phyloP scores from a whole-genome alignment of 2,797 vertebrate species.

The Helostoma temminkii region DNA sequence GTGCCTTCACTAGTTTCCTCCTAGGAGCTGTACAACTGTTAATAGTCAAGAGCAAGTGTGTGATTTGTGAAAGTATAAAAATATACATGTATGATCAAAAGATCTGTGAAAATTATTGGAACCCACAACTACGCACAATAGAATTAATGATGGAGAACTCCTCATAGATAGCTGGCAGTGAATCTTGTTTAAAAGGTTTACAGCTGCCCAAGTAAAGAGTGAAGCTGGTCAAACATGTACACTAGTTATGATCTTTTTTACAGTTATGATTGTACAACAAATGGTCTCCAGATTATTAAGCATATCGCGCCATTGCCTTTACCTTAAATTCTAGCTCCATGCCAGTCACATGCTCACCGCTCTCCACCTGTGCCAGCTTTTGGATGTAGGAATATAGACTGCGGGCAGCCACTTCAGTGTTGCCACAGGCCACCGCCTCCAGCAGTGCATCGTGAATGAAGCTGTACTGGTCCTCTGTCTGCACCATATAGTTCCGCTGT shows the following conservation, averaged over 20 bases:
- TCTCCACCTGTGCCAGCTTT: slow-evolving; percentile 95
- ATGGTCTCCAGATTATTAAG: neutral
- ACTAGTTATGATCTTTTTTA: neutral
- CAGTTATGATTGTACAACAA: neutral
- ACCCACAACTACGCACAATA: slow-evolving; percentile 27
- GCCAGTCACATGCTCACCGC: slow-evolving; percentile 94
- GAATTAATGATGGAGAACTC: slow-evolving; percentile 23
- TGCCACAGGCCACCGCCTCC: slow-evolving; percentile 96
- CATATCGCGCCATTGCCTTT: slow-evolving; percentile 1
- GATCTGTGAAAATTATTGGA: slow-evolving; percentile 17
- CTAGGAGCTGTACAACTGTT: neutral
- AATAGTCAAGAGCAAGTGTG: slow-evolving; percentile 6
- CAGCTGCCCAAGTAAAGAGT: slow-evolving; percentile 10
- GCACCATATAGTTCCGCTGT: slow-evolving; percentile 98
- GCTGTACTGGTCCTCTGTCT: slow-evolving; percentile 99
- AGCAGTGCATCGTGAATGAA: slow-evolving; percentile 98
- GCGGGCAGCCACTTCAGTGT: slow-evolving; percentile 95
- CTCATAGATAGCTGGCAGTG: slow-evolving; percentile 4
- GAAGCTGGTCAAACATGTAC: slow-evolving; percentile 5
- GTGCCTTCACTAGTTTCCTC: slow-evolving; percentile 9
- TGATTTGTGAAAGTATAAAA: slow-evolving; percentile 17
- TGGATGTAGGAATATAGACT: slow-evolving; percentile 98
- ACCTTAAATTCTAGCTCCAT: slow-evolving; percentile 99
- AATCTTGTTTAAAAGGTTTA: slow-evolving; percentile 36
- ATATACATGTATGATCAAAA: slow-evolving; percentile 16